phyloP scores from a whole-genome alignment of 2,797 vertebrate species.

The Falco peregrinus region DNA sequence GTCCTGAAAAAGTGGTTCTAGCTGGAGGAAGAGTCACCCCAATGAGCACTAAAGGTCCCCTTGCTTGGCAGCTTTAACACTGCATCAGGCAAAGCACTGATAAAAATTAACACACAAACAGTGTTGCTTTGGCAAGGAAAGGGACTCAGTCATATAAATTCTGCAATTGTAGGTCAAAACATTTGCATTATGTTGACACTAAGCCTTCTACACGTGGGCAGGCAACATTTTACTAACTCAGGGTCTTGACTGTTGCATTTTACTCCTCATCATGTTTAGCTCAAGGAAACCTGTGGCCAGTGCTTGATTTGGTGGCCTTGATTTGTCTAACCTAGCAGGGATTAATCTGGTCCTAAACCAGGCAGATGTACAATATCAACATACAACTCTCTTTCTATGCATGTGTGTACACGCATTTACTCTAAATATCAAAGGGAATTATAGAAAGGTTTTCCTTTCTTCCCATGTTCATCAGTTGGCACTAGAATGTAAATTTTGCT shows the following conservation, averaged over 20 bases:
- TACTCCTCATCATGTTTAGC: neutral
- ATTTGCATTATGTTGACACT: neutral
- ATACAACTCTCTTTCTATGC: neutral
- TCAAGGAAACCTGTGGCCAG: neutral
- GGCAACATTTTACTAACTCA: neutral
- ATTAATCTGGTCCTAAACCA: neutral
- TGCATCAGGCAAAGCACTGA: neutral
- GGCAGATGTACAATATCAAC: neutral
- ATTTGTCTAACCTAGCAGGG: neutral
- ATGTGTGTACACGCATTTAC: neutral
- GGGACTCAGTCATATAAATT: accelerated
- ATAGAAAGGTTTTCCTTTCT: neutral
- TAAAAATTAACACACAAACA: neutral
- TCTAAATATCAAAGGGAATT: neutral
- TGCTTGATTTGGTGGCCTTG: neutral
- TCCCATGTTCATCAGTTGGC: neutral
- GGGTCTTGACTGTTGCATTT: neutral
- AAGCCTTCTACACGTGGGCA: neutral
- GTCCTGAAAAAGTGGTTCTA: neutral
- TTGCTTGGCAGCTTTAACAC: neutral
- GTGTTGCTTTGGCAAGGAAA: neutral
- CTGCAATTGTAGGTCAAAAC: neutral
- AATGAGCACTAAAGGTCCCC: neutral
- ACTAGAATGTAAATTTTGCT: neutral
- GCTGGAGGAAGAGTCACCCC: neutral